Conservation (phyloP, 2,797 vertebrate species). For the Characodon lateralis region DNA sequence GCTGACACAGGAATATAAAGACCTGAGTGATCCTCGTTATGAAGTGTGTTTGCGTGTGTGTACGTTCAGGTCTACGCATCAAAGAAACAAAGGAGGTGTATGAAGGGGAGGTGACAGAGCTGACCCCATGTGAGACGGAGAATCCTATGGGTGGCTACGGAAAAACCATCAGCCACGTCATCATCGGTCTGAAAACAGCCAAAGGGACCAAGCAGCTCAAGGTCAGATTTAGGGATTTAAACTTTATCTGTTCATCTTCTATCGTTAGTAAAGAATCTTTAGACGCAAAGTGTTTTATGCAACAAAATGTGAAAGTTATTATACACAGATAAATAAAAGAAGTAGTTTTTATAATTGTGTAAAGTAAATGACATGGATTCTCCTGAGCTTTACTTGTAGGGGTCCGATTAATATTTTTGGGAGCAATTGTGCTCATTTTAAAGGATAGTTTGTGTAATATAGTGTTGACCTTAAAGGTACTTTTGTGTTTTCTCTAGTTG, state of each 20-base stretch:
- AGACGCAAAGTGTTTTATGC: neutral
- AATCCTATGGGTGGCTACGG: slow-evolving; percentile 99
- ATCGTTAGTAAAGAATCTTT: neutral
- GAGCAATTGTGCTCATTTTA: neutral
- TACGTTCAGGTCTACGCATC: slow-evolving; percentile 89
- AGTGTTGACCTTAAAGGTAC: neutral
- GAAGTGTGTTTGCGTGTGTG: slow-evolving; percentile 21
- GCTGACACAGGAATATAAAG: slow-evolving; percentile 45
- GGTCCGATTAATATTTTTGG: neutral
- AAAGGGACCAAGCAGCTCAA: slow-evolving; percentile 99
- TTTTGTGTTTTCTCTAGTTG: slow-evolving; percentile 79
- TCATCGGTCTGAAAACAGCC: slow-evolving; percentile 96
- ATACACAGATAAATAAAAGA: neutral
- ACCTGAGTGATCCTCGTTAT: slow-evolving; percentile 31
- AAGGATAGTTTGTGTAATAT: neutral
- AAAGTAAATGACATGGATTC: neutral
- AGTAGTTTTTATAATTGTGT: neutral
- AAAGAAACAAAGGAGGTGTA: slow-evolving; percentile 99
- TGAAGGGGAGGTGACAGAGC: slow-evolving; percentile 98
- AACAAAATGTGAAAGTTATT: neutral
- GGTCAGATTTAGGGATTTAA: slow-evolving; percentile 71
- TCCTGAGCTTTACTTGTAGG: neutral
- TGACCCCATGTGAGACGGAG: slow-evolving; percentile 97
- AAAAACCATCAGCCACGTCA: slow-evolving; percentile 98
- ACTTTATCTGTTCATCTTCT: neutral